Evolutionary conservation across 2,797 vertebrate species (phyloP), one percentile per base, ranked within the genome.

Genomic region (Lepilemur ruficaudatus): DNA sequence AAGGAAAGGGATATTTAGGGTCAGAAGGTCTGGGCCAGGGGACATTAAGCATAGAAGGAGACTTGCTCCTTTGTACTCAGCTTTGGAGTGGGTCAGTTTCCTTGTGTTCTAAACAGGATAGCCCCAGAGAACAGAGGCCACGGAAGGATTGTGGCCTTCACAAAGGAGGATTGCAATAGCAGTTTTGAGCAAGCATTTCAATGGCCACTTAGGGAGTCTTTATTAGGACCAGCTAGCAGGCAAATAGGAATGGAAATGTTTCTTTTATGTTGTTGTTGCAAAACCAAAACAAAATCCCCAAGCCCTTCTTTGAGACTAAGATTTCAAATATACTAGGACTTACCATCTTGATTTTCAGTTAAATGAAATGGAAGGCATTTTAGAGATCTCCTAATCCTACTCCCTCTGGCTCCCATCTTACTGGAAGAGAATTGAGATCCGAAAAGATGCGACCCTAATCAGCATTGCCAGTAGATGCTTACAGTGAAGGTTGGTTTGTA

Each of bases 1-100:
- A 96, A 97, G 91, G 95, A 97, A 98, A 96, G 90, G 96, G 95
- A 98, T 97, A 97, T 97, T 97, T 97, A 96, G 93, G 84, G 85
- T 97, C 97, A 94, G 90, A 97, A 96, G 94, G 75, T 93, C 95
- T 84, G 90, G 79, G 69, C 41, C 81, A 93, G 73, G 52, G 73
- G 59, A 90, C 69, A 43, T 96, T 90, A 96, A 96, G 82, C 88
- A 91, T 84, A 82, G 89, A 96, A 94, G 61, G 41, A 95, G 55
- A 6, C 52, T 90, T 94, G 67, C 76, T 95, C 30, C 76, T 96
- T 97, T 97, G 95, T 96, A 89, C 95, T 96, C 92, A 87, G 35
- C 46, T 96, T 96, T 95, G 52, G 83, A 95, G 72, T 96, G 72
- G 80, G 81, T 84, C 89, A 83, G 93, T 95, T 98, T 98, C 96